Conservation (phyloP, 2,888 invertebrate species). For the Morpho achilles region DNA sequence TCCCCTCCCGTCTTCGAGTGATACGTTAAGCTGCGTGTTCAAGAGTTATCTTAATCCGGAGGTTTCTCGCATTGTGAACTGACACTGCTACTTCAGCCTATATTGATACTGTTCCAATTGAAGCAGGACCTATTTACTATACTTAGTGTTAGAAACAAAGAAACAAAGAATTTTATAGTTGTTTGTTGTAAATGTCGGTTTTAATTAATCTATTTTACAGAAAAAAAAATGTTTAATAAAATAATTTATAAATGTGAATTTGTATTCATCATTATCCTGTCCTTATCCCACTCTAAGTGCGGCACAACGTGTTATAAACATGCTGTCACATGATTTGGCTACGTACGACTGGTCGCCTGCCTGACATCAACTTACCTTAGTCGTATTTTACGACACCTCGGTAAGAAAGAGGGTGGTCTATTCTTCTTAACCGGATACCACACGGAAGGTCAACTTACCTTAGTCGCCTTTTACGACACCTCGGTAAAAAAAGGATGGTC, state of each 20-base stretch:
- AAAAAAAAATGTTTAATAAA: conserved; percentile 77
- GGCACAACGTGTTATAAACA: no score
- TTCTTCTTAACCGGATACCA: no score
- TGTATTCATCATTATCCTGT: conserved; percentile 27
- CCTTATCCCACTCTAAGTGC: no score
- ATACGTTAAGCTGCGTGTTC: conserved; percentile 65
- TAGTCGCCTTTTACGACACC: no score
- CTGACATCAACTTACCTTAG: no score
- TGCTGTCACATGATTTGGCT: no score
- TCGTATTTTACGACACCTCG: no score
- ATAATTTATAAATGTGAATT: conserved; percentile 66
- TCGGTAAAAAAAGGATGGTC: no score
- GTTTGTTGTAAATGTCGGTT: conserved; percentile 78
- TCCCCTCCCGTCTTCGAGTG: conserved; percentile 58
- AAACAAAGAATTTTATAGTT: conserved; percentile 76
- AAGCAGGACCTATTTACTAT: conserved; percentile 53
- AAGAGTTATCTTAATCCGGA: conserved; percentile 44
- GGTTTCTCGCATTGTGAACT: conserved; percentile 27
- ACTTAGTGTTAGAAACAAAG: conserved; percentile 63
- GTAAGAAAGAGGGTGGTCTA: no score
- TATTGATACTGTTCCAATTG: conserved; percentile 18
- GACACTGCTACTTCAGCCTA: conserved; percentile 14
- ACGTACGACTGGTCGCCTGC: no score
- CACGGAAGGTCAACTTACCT: no score
- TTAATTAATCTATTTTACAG: conserved; percentile 78